These are phyloP conservation scores for Microchirus variegatus DNA, from an alignment of 2,797 vertebrate genomes.

Conservation along the genomic window DNA sequence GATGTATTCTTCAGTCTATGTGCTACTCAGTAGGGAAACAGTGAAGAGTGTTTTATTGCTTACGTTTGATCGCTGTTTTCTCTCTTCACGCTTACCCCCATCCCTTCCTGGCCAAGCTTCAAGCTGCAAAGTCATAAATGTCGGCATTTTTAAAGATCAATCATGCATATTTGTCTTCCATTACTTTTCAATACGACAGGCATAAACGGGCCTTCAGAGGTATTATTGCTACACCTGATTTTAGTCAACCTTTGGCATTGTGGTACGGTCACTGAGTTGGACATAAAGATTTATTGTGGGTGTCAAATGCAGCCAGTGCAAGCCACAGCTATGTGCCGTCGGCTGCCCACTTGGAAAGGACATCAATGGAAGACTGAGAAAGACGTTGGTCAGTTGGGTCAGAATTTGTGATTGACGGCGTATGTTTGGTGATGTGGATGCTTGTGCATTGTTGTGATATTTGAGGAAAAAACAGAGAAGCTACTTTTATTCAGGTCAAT, in stretches of 20 bases:
- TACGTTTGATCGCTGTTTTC: slow-evolving; percentile 26
- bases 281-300: background rate
- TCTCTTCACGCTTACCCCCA: background rate
- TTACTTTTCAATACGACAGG: slow-evolving; percentile 1
- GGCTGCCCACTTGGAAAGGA: no score
- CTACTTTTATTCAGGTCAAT: background rate
- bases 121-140: slow-evolving; percentile 18
- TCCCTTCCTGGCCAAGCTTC: slow-evolving; percentile 7
- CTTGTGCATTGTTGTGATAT: background rate
- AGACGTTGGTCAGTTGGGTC: background rate
- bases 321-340: no score
- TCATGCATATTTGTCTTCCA: slow-evolving; percentile 1
- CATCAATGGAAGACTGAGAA: background rate
- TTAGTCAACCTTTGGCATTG: background rate
- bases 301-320: background rate
- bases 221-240: slow-evolving; percentile 6
- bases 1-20: background rate
- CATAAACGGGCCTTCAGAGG: background rate
- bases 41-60: slow-evolving; percentile 17
- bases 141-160: slow-evolving; percentile 8
- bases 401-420: background rate
- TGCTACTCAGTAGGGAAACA: background rate
- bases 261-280: background rate
- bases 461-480: background rate
- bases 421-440: background rate